Base-by-base conservation (phyloP, 2,113 vertebrate genomes). In the Lipophrys pholis region DNA sequence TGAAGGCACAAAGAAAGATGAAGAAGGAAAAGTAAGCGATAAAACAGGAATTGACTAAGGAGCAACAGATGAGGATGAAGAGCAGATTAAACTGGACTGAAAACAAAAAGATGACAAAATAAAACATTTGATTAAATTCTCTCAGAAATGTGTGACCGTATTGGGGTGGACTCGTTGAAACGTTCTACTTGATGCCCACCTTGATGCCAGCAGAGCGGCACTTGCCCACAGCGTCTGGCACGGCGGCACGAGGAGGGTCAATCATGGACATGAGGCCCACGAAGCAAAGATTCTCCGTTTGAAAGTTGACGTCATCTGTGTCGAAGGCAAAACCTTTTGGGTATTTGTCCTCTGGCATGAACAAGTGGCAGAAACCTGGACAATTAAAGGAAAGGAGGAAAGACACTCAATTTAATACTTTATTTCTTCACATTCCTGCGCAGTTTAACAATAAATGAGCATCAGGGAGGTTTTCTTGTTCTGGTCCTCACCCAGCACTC, bases 211-310 rank as follows among this genome's bases (percentile, higher is more conserved):
- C 96, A 0, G 95, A 96, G 56, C 96, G 94, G 78, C 96, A 97
- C 78, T 97, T 97, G 42, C 96, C 96, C 55, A 97, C 96, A 0
- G 96, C 96, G 0, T 97, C 96, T 0, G 96, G 96, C 58, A 97
- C 96, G 0, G 95, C 96, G 0, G 96, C 96, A 0, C 96, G 94
- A 14, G 96, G 96, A 0, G 96, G 96, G 84, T 97, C 96, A 0
- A 97, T 97, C 96, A 97, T 97, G 69, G 96, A 97, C 94, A 97
- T 97, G 61, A 97, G 95, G 46, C 96, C 96, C 5, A 97, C 94
- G 1, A 97, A 97, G 92, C 96, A 97, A 53, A 97, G 93, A 82
- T 95, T 95, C 67, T 97, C 95, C 0, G 94, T 97, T 76, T 91
- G 93, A 86, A 97, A 97, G 92, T 97, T 97, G 67, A 97, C 93